Base-by-base conservation (phyloP, 2,888 invertebrate species). In the Doris montereyensis region DNA sequence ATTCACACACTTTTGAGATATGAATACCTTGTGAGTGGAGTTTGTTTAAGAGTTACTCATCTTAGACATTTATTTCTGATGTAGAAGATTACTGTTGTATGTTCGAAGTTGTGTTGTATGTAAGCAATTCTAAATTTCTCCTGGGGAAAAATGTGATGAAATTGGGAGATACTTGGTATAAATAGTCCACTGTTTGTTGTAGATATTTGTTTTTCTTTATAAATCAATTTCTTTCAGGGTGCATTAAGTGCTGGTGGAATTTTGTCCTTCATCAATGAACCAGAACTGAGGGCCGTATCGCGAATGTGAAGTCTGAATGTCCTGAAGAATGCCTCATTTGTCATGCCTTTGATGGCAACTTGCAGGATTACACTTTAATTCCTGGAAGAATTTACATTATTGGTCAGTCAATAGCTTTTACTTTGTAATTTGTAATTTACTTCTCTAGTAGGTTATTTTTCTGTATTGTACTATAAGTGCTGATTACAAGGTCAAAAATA, bases 351-450 rank as follows among this genome's bases (percentile, higher is more conserved):
- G 81, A 81, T 0, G 76, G 81, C 26, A 85, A 85, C 21, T 76
- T 83, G 32, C 85, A 85, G 32, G 81, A 87, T 73, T 86, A 88
- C 78, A 85, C 85, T 41, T 86, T 86, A 71, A 84, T 79, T 10
- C 75, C 81, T 5, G 89, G 88, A 62, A 86, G 88, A 72, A 74
- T 89, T 60, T 84, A 86, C 81, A 84, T 89, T 81, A 86, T 84
- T 74, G 89, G 90, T 90, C 76, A 80, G 86, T 83, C 17, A 57
- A 5, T n/a, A n/a, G n/a, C n/a, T n/a, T n/a, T n/a, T n/a, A n/a
- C 8, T 57, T 74, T 13, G 4, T 24, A 68, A 28, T 68, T 68
- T 8, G 24, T 17, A 8, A 21, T 17, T 62, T 62, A 62, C 21
- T 62, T 17, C 13, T 10, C 24, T 17, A 62, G 17, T 62, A n/a